phyloP scores from a whole-genome alignment of 2,888 invertebrate species.

The Aspidiotus rigidus region DNA sequence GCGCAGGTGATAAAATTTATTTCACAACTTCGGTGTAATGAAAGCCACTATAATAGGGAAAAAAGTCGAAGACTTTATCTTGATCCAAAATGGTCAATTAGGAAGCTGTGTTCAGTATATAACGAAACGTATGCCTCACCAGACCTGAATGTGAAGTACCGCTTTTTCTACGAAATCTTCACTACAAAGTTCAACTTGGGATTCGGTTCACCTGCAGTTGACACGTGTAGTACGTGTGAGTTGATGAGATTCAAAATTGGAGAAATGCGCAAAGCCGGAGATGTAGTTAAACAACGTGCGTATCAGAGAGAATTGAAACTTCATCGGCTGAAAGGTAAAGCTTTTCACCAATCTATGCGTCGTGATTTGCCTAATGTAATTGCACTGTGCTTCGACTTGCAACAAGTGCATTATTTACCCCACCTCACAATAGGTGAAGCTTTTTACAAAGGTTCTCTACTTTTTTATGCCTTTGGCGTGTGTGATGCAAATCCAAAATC shows the following conservation, averaged over 20 bases:
- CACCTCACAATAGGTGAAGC: background rate
- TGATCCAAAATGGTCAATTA: background rate
- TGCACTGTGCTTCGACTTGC: conserved; percentile 1
- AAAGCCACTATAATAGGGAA: background rate
- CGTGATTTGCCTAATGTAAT: background rate
- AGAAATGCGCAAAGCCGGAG: background rate
- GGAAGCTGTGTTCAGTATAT: background rate
- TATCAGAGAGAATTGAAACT: background rate
- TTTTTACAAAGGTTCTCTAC: background rate
- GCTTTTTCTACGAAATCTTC: background rate
- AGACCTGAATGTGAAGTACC: background rate
- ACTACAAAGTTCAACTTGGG: background rate
- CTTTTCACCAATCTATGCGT: background rate
- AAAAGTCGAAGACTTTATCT: background rate
- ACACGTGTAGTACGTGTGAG: background rate
- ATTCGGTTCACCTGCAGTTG: background rate
- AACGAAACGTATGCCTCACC: background rate
- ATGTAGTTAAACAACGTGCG: background rate
- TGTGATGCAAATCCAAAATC: background rate
- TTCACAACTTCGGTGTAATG: background rate
- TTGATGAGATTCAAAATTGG: background rate
- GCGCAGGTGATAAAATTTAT: background rate
- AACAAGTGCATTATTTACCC: conserved; percentile 7
- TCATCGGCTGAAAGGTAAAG: background rate
- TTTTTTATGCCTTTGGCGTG: background rate